Base-by-base conservation (phyloP, 2,888 invertebrate genomes). In the Calliopum simillimum region DNA sequence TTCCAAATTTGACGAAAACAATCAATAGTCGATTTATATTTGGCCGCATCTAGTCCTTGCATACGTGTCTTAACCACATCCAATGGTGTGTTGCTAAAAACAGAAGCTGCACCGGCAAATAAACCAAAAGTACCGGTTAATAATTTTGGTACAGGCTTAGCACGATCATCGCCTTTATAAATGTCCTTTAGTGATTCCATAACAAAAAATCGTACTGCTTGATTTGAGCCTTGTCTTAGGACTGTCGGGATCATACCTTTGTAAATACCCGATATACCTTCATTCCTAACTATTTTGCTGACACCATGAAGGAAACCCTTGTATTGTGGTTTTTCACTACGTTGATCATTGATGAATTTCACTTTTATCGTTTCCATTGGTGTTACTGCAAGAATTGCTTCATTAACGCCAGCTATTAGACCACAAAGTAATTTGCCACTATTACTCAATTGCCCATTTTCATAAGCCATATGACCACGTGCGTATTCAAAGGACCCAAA, bases 331-430 rank as follows among this genome's bases (percentile, higher is more conserved):
- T 96, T 95, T 59, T 92, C 91, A 76, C 94, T 92, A 73, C 96
- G 89, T 88, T 97, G 97, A 86, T 99, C 99, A 84, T 99, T 97
- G 81, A 99, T 99, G 84, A 99, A 99, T 88, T 99, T 99, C 25
- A 99, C 98, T 88, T 99, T 99, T 66, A 99, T 90, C 0, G 99
- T 99, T 86, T 99, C 99, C 99, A 99, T 99, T 12, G 99, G 99
- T 0, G 99, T 99, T 2, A 99, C 99, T 2, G 96, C 99, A 76
- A 99, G 90, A 72, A 99, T 90, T 3, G 99, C 99, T 86, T 99
- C 99, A 66, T 92, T 91, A 2, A 98, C 91, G 23, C 99, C 98
- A 4, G 99, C 99, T 21, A 97, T 95, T 68, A 99, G 87, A 77
- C 99, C 99, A 86, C 98, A 97, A 1, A 95, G 84, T 68, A 99